Evolutionary conservation across 2,113 vertebrate species (phyloP), one percentile per base, ranked within the genome.

Genomic region (Nesogale talazaci): DNA sequence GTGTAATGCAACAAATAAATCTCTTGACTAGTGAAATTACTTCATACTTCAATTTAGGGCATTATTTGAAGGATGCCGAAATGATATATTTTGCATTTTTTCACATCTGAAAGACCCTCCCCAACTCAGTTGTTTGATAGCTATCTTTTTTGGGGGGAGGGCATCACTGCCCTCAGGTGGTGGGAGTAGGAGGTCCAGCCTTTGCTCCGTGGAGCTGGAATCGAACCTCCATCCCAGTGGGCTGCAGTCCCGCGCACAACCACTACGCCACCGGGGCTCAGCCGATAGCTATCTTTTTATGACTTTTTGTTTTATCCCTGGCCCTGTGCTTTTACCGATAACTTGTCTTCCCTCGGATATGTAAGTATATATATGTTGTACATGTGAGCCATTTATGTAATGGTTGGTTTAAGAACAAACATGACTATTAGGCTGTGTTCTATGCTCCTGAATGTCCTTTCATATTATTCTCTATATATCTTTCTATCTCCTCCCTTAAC

Each of bases 21-120:
- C 27, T 87, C 34, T 89, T 76, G 27, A 65, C 67, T 76, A 80
- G 34, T 86, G 59, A 92, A 80, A 89, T 96, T 65, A 63, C 92
- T 74, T 74, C 52, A n/a, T 93, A 81, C 40, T 40, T 90, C 5
- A 89, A 52, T 36, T 91, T 91, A 83, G 16, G 3, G 27, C 89
- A 46, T 17, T 77, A 87, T 81, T 89, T 85, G n/a, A 90, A 95
- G 81, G 31, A 65, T 93, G 40, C 56, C 56, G 79, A 75, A 79
- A 74, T 80, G n/a, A 12, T 76, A 63, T n/a, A 10, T 46, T 86
- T 86, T 91, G n/a, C 40, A 86, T 69, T 89, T 89, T 46, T 83
- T 19, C 7, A n/a, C 59, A 86, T 80, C 42, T 61, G 56, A 78
- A 92, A 84, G 61, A 75, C 2, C 29, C 80, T 77, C 38, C 67